Conservation (phyloP, 2,113 vertebrate species). For the Xenus cinereus region DNA sequence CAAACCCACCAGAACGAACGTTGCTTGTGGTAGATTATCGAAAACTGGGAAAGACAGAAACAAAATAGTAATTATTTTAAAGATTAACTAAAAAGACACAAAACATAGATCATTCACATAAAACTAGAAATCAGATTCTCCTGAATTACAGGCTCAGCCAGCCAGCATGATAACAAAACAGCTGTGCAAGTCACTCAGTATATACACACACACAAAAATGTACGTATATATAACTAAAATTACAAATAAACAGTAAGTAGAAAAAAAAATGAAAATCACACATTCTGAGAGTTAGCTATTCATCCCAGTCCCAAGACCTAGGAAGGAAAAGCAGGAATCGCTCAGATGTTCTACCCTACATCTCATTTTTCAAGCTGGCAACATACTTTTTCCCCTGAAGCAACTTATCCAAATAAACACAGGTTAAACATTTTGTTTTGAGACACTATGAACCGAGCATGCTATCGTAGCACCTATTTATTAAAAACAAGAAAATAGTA, state of each 20-base stretch:
- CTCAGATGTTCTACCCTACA: not conserved
- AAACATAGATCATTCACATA: not conserved
- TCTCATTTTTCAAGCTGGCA: not conserved
- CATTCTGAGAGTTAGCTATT: not conserved
- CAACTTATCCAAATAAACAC: not conserved
- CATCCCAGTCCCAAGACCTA: not conserved
- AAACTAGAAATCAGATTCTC: not conserved
- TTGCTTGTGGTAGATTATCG: slow-evolving; percentile 15
- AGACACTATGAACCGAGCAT: not conserved
- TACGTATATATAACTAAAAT: not conserved
- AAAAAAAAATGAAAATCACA: not conserved
- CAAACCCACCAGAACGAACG: slow-evolving; percentile 58
- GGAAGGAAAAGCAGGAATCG: not conserved
- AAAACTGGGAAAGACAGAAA: slow-evolving; percentile 49
- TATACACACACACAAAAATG: not conserved
- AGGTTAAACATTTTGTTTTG: not conserved
- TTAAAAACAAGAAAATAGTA: not conserved
- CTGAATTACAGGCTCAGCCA: not conserved
- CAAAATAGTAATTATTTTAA: not conserved
- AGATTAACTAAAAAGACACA: not conserved
- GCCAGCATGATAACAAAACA: not conserved
- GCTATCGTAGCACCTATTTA: not conserved
- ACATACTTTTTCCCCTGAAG: not conserved
- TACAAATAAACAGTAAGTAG: not conserved
- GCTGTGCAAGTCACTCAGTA: not conserved